Conservation (phyloP, 2,888 invertebrate species). For the Agrochola macilenta region DNA sequence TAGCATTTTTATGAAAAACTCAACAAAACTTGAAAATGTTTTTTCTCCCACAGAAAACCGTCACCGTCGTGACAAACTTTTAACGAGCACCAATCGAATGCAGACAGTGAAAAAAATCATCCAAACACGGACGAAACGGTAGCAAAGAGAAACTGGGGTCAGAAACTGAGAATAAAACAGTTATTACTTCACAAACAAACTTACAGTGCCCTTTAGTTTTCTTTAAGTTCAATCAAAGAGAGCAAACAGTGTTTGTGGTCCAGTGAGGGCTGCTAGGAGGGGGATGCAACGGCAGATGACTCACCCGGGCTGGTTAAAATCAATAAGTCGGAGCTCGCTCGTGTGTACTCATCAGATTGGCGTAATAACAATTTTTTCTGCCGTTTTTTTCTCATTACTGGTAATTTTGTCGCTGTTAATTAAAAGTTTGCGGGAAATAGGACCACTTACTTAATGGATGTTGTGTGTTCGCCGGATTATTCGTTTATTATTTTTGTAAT, state of each 20-base stretch:
- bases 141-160: constrained; percentile 54
- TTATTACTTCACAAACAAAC: constrained; percentile 78
- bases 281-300: constrained; percentile 80
- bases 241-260: constrained; percentile 81
- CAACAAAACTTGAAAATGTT: constrained; percentile 40
- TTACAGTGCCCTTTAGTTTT: constrained; percentile 75
- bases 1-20: constrained; percentile 43
- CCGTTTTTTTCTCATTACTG: constrained; percentile 43
- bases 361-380: constrained; percentile 65
- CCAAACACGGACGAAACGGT: constrained; percentile 45
- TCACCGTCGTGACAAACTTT: constrained; percentile 69
- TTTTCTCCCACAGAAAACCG: constrained; percentile 49
- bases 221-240: constrained; percentile 87
- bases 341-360: constrained; percentile 61
- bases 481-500: constrained; percentile 19
- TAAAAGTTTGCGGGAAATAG: constrained; percentile 45
- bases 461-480: constrained; percentile 38
- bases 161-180: constrained; percentile 72
- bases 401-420: constrained; percentile 48
- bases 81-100: constrained; percentile 77
- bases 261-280: constrained; percentile 69
- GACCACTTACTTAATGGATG: constrained; percentile 43
- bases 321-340: constrained; percentile 80
- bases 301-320: constrained; percentile 86
- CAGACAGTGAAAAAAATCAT: constrained; percentile 68